Percentiles rank a stretch among this genome's conserved stretches.
Conservation (phyloP, 1,140 invertebrate species). For the Drosophila prosaltans region DNA sequence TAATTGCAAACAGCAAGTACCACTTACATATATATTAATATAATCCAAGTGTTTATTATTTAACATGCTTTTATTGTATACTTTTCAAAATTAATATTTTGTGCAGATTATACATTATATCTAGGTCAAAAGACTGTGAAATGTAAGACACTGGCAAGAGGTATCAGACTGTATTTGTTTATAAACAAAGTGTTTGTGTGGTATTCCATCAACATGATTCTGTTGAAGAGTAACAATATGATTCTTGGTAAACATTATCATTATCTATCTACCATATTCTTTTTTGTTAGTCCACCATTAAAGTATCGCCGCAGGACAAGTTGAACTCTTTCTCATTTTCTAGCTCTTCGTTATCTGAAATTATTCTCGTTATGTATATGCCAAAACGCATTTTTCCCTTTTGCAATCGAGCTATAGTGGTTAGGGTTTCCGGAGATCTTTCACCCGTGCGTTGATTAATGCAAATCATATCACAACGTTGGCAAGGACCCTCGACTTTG, state of each 20-base stretch:
- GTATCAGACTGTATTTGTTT: constrained; percentile 1
- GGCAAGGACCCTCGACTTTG: constrained; percentile 90
- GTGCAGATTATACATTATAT: neutral
- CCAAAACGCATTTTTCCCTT: constrained; percentile 91
- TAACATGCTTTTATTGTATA: neutral
- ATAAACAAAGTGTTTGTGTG: no score
- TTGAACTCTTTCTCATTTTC: constrained; percentile 9
- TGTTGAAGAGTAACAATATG: constrained; percentile 15
- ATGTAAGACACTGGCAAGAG: constrained; percentile 39
- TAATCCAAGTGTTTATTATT: neutral
- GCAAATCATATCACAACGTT: constrained; percentile 97
- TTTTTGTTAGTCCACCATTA: constrained; percentile 21
- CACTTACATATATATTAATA: neutral
- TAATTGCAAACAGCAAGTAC: no score
- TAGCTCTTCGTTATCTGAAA: neutral
- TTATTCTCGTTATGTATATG: constrained; percentile 85
- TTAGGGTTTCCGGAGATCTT: constrained; percentile 92
- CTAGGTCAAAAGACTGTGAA: neutral
- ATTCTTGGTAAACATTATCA: neutral
- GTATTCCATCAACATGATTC: neutral
- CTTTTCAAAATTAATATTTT: no score
- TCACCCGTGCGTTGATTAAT: constrained; percentile 93
- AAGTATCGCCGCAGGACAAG: constrained; percentile 49
- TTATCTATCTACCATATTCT: no score
- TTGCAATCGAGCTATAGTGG: constrained; percentile 89